Evolutionary conservation across 2,888 invertebrate species (phyloP).

Genomic region (Meloe dianella): DNA sequence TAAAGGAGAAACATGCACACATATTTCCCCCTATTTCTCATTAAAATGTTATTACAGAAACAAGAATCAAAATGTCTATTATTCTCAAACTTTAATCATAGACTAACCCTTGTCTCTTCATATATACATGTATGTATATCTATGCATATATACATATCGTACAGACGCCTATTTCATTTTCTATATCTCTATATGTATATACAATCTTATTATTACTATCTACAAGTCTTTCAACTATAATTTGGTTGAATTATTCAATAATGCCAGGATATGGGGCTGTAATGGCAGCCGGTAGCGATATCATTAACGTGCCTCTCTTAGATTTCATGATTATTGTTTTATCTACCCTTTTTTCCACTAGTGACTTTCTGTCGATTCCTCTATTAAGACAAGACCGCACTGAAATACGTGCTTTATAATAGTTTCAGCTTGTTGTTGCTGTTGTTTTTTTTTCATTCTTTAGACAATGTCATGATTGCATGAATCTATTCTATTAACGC

Average conservation of each 20-base stretch:
- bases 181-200: not conserved
- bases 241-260: slow-evolving; percentile 30
- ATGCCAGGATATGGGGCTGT: slow-evolving; percentile 4
- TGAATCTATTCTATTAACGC: slow-evolving; percentile 30
- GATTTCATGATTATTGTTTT: slow-evolving; percentile 17
- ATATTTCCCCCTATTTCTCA: slow-evolving; percentile 29
- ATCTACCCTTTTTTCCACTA: slow-evolving; percentile 13
- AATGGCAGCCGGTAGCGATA: slow-evolving; percentile 12
- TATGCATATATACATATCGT: not conserved
- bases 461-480: slow-evolving; percentile 27
- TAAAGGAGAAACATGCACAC: slow-evolving; percentile 21
- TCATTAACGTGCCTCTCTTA: slow-evolving; percentile 8
- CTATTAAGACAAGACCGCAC: slow-evolving; percentile 1
- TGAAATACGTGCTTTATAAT: not conserved
- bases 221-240: slow-evolving; percentile 17
- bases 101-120: slow-evolving; percentile 15
- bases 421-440: not conserved
- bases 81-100: slow-evolving; percentile 30
- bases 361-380: slow-evolving; percentile 7
- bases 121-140: not conserved
- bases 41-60: slow-evolving; percentile 34
- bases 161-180: not conserved
- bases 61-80: slow-evolving; percentile 29
- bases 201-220: slow-evolving; percentile 5
- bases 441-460: slow-evolving; percentile 16